Percentiles rank a stretch among this genome's conserved stretches.
These are phyloP conservation scores for Tipula confusa DNA, from an alignment of 2,888 invertebrate genomes.

Conservation along the genomic window DNA sequence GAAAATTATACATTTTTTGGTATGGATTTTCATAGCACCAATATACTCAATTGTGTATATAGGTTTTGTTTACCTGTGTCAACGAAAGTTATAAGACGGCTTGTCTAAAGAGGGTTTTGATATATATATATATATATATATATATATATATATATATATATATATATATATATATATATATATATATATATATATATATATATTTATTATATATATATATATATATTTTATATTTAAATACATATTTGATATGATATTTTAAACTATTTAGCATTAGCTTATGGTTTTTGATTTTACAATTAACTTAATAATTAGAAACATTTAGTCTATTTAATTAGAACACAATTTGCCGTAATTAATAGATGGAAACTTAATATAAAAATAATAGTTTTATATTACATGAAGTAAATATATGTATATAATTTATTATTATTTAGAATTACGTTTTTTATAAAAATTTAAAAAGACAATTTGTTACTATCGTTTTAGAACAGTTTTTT, in stretches of 20 bases:
- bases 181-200: not conserved
- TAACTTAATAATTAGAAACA: no score
- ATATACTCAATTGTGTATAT: no score
- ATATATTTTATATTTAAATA: no score
- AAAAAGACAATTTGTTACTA: not conserved
- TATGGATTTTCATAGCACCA: no score
- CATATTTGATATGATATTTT: no score
- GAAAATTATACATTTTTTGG: no score
- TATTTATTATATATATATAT: no score
- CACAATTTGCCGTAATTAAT: not conserved
- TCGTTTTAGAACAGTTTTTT: not conserved
- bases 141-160: not conserved
- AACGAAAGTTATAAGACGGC: no score
- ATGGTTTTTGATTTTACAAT: no score
- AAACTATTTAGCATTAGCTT: no score
- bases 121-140: not conserved
- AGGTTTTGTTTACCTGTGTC: no score
- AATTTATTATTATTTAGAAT: not conserved
- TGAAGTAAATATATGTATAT: not conserved
- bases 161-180: not conserved
- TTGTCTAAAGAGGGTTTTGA: no score
- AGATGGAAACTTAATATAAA: not conserved
- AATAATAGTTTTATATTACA: not conserved
- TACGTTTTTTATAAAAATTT: not conserved
- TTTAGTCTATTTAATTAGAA: not conserved